Evolutionary conservation across 2,888 invertebrate genomes (phyloP).

Genomic region (Hololepta plana): DNA sequence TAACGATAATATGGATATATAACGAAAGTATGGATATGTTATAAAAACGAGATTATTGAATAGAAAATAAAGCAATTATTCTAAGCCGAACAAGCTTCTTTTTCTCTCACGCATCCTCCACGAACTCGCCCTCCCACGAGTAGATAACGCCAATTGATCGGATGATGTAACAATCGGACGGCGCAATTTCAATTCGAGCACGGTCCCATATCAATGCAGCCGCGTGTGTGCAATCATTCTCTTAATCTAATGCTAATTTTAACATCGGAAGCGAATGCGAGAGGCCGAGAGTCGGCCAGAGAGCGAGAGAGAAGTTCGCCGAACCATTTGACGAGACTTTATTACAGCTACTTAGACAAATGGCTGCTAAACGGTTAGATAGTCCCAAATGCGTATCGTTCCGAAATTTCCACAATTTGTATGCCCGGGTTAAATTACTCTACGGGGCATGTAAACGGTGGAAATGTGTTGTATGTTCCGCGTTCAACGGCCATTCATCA

Average conservation of each 20-base stretch:
- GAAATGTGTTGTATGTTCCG: slow-evolving; percentile 11
- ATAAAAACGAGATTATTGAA: too few relatives aligned
- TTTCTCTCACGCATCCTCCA: too few relatives aligned
- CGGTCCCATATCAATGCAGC: slow-evolving; percentile 1
- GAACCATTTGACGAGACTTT: slow-evolving; percentile 20
- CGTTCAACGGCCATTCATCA: slow-evolving; percentile 6
- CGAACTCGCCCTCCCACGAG: too few relatives aligned
- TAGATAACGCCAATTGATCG: too few relatives aligned
- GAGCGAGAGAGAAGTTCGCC: slow-evolving; percentile 6
- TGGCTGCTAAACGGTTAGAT: slow-evolving; percentile 21
- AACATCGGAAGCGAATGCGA: slow-evolving; percentile 11
- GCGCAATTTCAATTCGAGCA: too few relatives aligned
- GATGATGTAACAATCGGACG: too few relatives aligned
- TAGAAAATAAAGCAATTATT: too few relatives aligned
- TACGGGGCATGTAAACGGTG: slow-evolving; percentile 8
- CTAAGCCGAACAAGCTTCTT: too few relatives aligned
- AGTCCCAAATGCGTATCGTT: slow-evolving; percentile 16
- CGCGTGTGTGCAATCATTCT: slow-evolving; percentile 8
- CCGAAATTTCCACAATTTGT: slow-evolving; percentile 19
- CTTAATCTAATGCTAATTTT: slow-evolving; percentile 16
- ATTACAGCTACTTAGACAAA: slow-evolving; percentile 25
- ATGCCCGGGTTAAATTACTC: slow-evolving; percentile 12
- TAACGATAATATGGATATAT: too few relatives aligned
- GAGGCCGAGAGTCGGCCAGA: slow-evolving; percentile 5
- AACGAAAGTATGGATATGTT: too few relatives aligned